These are phyloP conservation scores for Pseudorhombus dupliciocellatus DNA, from an alignment of 2,113 vertebrate genomes.

Conservation along the genomic window DNA sequence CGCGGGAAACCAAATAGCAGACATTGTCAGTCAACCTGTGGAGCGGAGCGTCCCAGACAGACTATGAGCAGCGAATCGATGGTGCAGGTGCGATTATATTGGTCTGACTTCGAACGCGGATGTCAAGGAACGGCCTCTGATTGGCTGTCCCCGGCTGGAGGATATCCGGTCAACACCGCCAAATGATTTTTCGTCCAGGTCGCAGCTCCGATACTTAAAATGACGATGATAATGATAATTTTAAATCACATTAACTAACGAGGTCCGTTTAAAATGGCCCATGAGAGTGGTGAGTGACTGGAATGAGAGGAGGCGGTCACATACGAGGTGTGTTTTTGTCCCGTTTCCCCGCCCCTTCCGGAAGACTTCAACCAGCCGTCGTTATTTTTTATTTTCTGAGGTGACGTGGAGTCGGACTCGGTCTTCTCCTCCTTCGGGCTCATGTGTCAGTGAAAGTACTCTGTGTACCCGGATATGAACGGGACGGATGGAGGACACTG, in stretches of 20 bases:
- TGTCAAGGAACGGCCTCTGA: conserved; percentile 13
- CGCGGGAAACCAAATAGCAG: conserved; percentile 77
- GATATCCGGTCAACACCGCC: conserved; percentile 64
- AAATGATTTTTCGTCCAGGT: conserved; percentile 31
- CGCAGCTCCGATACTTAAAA: neutral
- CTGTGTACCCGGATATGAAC: conserved; percentile 29
- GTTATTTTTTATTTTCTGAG: conserved; percentile 74
- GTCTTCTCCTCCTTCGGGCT: neutral
- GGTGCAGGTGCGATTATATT: conserved; percentile 23
- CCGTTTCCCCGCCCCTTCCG: conserved; percentile 74
- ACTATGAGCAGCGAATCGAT: conserved; percentile 23
- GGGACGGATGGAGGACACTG: neutral
- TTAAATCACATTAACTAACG: neutral
- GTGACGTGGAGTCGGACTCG: conserved; percentile 79
- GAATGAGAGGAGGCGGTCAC: neutral
- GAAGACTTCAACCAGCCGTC: conserved; percentile 66
- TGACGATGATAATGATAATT: no score
- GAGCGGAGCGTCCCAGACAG: neutral
- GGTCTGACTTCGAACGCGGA: conserved; percentile 26
- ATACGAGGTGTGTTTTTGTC: conserved; percentile 26
- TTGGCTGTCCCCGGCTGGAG: conserved; percentile 53
- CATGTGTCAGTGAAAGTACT: conserved; percentile 48
- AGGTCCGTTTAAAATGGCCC: rapidly evolving
- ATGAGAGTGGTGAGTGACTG: rapidly evolving
- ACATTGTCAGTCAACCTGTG: conserved; percentile 51